Evolutionary conservation across 2,888 invertebrate species (phyloP).

Genomic region (Macaria notata): DNA sequence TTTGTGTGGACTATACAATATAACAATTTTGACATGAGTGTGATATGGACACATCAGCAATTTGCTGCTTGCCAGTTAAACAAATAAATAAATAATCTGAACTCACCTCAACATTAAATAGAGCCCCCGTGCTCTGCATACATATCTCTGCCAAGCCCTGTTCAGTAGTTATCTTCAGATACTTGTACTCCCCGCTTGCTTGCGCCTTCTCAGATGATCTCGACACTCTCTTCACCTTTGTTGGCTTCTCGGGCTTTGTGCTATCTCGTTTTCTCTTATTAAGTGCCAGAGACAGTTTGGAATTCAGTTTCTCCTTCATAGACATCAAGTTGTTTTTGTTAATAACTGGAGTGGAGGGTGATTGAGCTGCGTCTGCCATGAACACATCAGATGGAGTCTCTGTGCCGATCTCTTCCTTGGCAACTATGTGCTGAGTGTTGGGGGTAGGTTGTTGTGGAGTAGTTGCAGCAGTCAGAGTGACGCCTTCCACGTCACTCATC

Average conservation of each 20-base stretch:
- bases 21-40: too few relatives aligned
- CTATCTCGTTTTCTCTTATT: constrained; percentile 72
- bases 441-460: constrained; percentile 26
- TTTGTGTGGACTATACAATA: too few relatives aligned
- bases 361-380: constrained; percentile 44
- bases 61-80: too few relatives aligned
- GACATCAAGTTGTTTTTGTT: constrained; percentile 72
- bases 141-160: constrained; percentile 65
- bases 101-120: constrained; percentile 60
- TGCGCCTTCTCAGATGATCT: constrained; percentile 36
- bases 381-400: constrained; percentile 35
- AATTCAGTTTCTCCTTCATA: constrained; percentile 72
- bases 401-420: constrained; percentile 11
- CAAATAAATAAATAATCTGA: background rate
- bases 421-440: constrained; percentile 31
- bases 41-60: too few relatives aligned
- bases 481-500: constrained; percentile 76
- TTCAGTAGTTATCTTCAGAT: constrained; percentile 58
- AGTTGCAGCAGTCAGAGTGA: constrained; percentile 37
- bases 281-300: constrained; percentile 68
- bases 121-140: constrained; percentile 54
- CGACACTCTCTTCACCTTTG: constrained; percentile 58
- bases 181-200: constrained; percentile 45
- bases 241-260: constrained; percentile 59
- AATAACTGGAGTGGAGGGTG: constrained; percentile 48